phyloP scores from a whole-genome alignment of 2,888 invertebrate species.

The Dendrolimus pini region DNA sequence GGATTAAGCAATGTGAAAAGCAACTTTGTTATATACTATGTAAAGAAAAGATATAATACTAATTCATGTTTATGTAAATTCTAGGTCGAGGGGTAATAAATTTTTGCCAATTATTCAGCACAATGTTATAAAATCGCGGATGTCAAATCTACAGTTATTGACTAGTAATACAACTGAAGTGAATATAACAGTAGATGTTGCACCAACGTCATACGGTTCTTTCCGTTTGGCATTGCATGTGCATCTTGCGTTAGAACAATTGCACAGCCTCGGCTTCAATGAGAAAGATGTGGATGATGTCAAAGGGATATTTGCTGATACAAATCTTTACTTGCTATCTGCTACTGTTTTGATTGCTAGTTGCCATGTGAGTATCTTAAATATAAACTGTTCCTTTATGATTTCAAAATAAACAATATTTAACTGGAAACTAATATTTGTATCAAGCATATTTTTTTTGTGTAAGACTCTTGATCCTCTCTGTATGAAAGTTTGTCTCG shows the following conservation, averaged over 20 bases:
- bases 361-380: slow-evolving; percentile 86
- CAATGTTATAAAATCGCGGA: slow-evolving; percentile 88
- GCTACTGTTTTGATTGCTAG: slow-evolving; percentile 94
- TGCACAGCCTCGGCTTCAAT: slow-evolving; percentile 88
- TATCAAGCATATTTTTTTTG: neutral
- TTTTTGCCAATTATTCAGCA: slow-evolving; percentile 90
- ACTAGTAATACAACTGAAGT: slow-evolving; percentile 76
- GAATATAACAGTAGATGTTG: slow-evolving; percentile 82
- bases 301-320: slow-evolving; percentile 96
- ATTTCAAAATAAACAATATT: neutral
- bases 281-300: slow-evolving; percentile 97
- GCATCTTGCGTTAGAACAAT: slow-evolving; percentile 82
- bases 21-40: no score
- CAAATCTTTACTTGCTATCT: slow-evolving; percentile 93
- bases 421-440: neutral
- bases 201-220: slow-evolving; percentile 87
- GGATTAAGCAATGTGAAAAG: no score
- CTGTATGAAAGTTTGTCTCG: no score
- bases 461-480: no score
- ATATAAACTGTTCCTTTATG: neutral
- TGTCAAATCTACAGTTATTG: slow-evolving; percentile 84
- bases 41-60: neutral
- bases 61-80: slow-evolving; percentile 18
- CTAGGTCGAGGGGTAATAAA: slow-evolving; percentile 77
- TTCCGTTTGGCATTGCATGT: slow-evolving; percentile 86